These are phyloP conservation scores for Amazonetta brasiliensis DNA, from an alignment of 2,797 vertebrate genomes.

Conservation along the genomic window DNA sequence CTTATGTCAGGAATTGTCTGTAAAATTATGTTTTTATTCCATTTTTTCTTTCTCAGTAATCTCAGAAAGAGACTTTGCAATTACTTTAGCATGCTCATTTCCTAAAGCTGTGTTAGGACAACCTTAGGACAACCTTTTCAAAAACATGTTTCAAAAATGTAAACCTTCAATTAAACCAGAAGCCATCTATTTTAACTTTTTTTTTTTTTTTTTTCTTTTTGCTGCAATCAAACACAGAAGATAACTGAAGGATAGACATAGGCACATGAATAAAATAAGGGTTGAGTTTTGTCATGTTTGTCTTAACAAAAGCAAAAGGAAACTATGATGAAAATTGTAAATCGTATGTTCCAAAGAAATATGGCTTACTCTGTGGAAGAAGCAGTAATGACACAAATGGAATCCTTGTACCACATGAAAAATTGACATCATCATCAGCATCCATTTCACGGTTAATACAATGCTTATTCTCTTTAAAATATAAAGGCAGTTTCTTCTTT, in stretches of 20 bases:
- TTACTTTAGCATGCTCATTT: neutral
- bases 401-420: neutral
- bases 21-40: neutral
- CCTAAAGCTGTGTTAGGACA: neutral
- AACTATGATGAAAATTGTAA: neutral
- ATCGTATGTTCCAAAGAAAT: neutral
- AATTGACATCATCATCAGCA: neutral
- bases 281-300: neutral
- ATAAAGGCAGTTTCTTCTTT: neutral
- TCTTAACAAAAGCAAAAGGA: neutral
- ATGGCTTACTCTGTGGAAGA: neutral
- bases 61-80: neutral
- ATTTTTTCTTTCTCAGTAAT: neutral
- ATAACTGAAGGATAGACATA: neutral
- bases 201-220: neutral
- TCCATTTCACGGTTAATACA: neutral
- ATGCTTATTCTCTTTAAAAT: neutral
- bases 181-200: neutral
- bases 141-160: neutral
- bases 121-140: neutral
- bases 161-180: neutral
- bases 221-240: neutral
- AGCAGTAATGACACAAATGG: neutral
- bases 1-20: neutral
- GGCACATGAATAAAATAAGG: neutral